These are phyloP conservation scores for Ptilorrhoa leucosticta DNA, from an alignment of 2,113 vertebrate genomes.

Conservation along the genomic window DNA sequence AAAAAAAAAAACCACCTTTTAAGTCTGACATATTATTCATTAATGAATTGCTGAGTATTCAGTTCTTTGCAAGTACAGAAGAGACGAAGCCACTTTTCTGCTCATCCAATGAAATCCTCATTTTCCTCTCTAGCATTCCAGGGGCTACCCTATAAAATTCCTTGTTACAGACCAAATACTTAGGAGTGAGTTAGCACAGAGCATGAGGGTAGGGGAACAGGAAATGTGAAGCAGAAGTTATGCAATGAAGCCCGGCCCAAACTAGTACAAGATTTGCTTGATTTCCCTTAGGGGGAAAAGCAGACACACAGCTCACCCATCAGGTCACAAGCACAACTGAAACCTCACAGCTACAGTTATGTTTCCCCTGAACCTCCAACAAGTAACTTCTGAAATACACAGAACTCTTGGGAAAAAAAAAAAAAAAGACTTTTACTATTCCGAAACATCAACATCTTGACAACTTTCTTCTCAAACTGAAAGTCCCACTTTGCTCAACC, in stretches of 20 bases:
- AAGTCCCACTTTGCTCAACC: background rate
- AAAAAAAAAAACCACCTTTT: rapidly evolving
- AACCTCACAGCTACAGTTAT: background rate
- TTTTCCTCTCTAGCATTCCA: background rate
- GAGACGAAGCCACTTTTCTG: background rate
- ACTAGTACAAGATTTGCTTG: background rate
- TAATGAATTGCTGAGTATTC: background rate
- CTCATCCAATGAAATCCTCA: background rate
- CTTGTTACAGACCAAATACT: background rate
- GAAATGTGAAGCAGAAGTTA: background rate
- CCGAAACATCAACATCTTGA: background rate
- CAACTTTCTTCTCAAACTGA: background rate
- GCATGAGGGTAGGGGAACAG: background rate
- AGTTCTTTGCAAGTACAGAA: background rate
- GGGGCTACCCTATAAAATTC: background rate
- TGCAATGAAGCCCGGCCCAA: background rate
- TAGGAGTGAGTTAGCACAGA: background rate
- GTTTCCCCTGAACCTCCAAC: background rate
- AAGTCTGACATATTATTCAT: background rate
- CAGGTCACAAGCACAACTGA: background rate
- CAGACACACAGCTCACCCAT: background rate
- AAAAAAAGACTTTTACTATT: background rate
- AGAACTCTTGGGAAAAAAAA: background rate
- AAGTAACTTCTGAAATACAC: rapidly evolving
- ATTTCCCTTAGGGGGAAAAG: background rate